Conservation (phyloP, 2,888 invertebrate species). For the Cryptocephalus moraei region DNA sequence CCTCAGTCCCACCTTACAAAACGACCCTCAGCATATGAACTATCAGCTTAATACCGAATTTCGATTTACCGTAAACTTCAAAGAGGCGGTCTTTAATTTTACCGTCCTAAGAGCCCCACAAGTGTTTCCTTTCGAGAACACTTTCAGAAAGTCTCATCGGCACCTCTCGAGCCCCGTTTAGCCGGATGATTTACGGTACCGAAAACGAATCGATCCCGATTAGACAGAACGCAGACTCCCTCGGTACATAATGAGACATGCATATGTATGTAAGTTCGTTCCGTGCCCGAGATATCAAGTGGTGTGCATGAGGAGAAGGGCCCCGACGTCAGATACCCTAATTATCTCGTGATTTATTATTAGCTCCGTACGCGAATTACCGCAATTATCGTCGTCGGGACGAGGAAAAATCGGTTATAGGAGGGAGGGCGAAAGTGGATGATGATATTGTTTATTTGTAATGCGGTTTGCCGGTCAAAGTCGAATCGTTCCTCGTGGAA, state of each 20-base stretch:
- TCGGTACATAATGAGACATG: constrained; percentile 35
- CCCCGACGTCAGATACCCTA: constrained; percentile 26
- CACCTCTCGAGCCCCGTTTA: neutral
- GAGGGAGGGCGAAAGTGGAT: neutral
- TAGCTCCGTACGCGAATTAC: constrained; percentile 18
- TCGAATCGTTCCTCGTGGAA: neutral
- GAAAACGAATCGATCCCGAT: constrained; percentile 30
- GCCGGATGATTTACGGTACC: constrained; percentile 26
- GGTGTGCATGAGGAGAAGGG: constrained; percentile 24
- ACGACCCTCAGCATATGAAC: too few species aligned
- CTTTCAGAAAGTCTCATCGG: too few species aligned
- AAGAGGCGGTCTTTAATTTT: too few species aligned
- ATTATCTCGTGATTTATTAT: constrained; percentile 27
- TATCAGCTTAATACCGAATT: too few species aligned
- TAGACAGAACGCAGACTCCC: constrained; percentile 27
- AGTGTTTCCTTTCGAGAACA: too few species aligned
- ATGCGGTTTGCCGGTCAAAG: neutral
- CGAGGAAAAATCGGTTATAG: neutral
- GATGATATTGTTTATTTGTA: neutral
- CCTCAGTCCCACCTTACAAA: too few species aligned
- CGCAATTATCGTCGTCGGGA: constrained; percentile 25
- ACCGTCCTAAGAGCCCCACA: too few species aligned
- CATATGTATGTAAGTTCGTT: constrained; percentile 28
- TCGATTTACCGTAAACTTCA: too few species aligned
- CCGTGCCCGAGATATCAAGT: constrained; percentile 8